Evolutionary conservation across 2,797 vertebrate species (phyloP).

Genomic region (Melanotaenia maccullochi): DNA sequence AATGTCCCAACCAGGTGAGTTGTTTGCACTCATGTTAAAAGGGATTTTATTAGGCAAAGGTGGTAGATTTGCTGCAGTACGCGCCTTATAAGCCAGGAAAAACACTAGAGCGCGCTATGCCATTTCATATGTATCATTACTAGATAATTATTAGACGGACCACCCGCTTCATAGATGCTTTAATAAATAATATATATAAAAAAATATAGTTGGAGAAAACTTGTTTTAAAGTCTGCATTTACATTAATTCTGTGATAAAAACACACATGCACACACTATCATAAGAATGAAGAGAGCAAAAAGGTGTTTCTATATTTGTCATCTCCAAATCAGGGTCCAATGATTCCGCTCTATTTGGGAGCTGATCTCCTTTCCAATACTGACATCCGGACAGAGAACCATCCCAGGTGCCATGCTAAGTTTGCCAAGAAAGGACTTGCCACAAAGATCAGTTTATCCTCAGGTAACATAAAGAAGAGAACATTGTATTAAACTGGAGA

Average conservation of each 20-base stretch:
- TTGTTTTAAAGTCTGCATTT: too few relatives aligned
- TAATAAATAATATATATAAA: not conserved
- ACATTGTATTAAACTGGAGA: not conserved
- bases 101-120: not conserved
- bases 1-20: slow-evolving; percentile 70
- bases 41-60: not conserved
- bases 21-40: not conserved
- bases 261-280: not conserved
- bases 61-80: not conserved
- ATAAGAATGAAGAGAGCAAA: not conserved
- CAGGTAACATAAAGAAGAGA: slow-evolving; percentile 67
- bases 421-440: slow-evolving; percentile 86
- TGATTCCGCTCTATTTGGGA: slow-evolving; percentile 84
- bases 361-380: slow-evolving; percentile 86
- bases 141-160: not conserved
- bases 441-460: slow-evolving; percentile 84
- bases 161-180: not conserved
- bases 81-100: not conserved
- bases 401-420: slow-evolving; percentile 85
- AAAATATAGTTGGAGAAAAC: not conserved
- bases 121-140: not conserved
- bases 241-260: not conserved
- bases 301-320: not conserved
- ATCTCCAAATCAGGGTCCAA: slow-evolving; percentile 66
- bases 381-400: slow-evolving; percentile 84